These are phyloP conservation scores for Zophobas morio DNA, from an alignment of 1,140 invertebrate species.

Conservation along the genomic window DNA sequence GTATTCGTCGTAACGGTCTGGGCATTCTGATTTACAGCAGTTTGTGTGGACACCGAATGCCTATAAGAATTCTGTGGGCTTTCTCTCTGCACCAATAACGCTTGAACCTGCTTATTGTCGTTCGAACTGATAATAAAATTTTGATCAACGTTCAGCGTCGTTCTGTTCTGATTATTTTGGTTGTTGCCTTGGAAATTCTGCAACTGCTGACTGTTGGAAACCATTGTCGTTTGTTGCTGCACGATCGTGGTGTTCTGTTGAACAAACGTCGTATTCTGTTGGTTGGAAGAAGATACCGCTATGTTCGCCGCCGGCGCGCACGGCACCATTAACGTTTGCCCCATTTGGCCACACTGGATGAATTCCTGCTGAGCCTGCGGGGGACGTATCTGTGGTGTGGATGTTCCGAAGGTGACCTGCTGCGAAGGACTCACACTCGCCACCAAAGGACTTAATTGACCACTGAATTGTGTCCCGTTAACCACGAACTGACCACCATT, in stretches of 20 bases:
- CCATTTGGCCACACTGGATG: slow-evolving; percentile 80
- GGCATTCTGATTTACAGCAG: slow-evolving; percentile 75
- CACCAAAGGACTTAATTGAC: slow-evolving; percentile 84
- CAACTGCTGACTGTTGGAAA: slow-evolving; percentile 77
- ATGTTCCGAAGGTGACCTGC: slow-evolving; percentile 75
- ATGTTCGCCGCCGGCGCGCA: slow-evolving; percentile 77
- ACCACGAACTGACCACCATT: slow-evolving; percentile 81
- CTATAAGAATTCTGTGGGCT: slow-evolving; percentile 65
- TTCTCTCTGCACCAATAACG: slow-evolving; percentile 69
- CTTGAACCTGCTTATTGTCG: slow-evolving; percentile 68
- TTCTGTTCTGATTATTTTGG: slow-evolving; percentile 56
- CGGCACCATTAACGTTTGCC: slow-evolving; percentile 84
- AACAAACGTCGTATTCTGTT: slow-evolving; percentile 81
- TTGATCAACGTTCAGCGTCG: slow-evolving; percentile 64
- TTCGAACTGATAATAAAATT: slow-evolving; percentile 64
- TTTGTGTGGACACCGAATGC: slow-evolving; percentile 84
- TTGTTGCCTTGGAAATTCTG: slow-evolving; percentile 61
- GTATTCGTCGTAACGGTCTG: slow-evolving; percentile 72
- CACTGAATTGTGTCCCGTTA: slow-evolving; percentile 81
- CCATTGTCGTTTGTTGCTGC: slow-evolving; percentile 79
- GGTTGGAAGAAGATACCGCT: slow-evolving; percentile 73
- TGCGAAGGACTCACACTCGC: slow-evolving; percentile 81
- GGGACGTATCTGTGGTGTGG: slow-evolving; percentile 71
- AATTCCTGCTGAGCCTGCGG: slow-evolving; percentile 77
- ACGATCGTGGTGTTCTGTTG: slow-evolving; percentile 81